Percentiles rank a stretch among this genome's conserved stretches.
These are phyloP conservation scores for Oreochromis spilurus DNA, from an alignment of 2,113 vertebrate species.

Conservation along the genomic window DNA sequence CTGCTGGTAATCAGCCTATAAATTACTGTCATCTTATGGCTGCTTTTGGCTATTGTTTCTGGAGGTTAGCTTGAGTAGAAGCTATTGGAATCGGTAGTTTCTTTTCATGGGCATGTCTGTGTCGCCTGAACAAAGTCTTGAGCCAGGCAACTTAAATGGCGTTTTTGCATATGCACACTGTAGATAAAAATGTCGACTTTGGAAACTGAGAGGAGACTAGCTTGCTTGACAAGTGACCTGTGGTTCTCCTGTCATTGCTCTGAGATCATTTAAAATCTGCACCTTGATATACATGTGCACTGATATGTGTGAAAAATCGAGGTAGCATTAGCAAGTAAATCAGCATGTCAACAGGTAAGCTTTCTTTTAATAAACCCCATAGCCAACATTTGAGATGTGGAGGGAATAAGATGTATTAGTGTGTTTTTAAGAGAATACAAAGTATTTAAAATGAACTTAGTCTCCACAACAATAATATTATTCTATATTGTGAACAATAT, in stretches of 20 bases:
- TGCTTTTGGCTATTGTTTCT: not conserved
- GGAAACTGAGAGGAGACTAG: not conserved
- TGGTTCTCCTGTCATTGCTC: not conserved
- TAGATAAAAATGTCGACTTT: not conserved
- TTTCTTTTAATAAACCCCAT: not conserved
- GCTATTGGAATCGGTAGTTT: not conserved
- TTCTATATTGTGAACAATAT: not conserved
- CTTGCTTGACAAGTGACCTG: not conserved
- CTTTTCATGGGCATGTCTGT: not conserved
- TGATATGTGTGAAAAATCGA: not conserved
- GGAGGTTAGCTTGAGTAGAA: not conserved
- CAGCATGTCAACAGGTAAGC: not conserved
- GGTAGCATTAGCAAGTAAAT: not conserved
- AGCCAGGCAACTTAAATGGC: not conserved
- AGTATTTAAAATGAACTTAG: not conserved
- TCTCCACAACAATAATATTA: too few species aligned
- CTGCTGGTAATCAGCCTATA: not conserved
- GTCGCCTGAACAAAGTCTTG: too few species aligned
- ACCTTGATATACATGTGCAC: not conserved
- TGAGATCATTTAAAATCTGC: not conserved
- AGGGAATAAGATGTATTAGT: not conserved
- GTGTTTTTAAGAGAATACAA: not conserved
- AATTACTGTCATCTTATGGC: not conserved
- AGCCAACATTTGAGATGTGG: not conserved
- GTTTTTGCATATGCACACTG: not conserved